Base-by-base conservation (phyloP, 2,797 vertebrate genomes). In the Salmo trutta region DNA sequence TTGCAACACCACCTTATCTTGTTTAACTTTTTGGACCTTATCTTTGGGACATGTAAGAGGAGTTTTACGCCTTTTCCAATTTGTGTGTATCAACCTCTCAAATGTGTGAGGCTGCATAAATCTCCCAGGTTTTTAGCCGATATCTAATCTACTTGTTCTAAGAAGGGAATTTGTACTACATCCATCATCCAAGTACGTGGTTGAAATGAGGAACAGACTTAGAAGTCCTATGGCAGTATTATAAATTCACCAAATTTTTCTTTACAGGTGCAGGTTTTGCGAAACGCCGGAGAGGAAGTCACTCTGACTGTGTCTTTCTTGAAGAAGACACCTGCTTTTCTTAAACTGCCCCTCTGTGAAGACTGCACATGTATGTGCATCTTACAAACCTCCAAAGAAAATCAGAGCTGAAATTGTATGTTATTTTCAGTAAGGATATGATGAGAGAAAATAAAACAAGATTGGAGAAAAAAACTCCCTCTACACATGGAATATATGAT, bases 241-340 rank as follows among this genome's bases (percentile, higher is more conserved):
- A 19, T 59, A 62, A 62, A 24, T 62, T 12, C 7, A 12, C 21
- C 59, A 21, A 24, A 12, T 4, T 2, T 10, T 64, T 10, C 59
- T 29, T 71, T 76, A 59, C 75, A 99, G 98, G 98, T 99, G 66
- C 98, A 99, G 83, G 98, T 99, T 87, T 95, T 99, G 88, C 95
- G 98, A 80, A 99, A 99, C 0, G 98, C 98, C 2, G 98, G 98
- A 15, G 98, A 99, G 88, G 98, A 99, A 90, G 98, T 99, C 82
- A 99, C 96, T 29, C 92, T 99, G 12, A 98, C 95, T 0, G 97
- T 99, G 64, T 97, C 97, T 1, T 99, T 99, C 91, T 88, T 99
- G 77, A 99, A 99, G 94, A 96, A 97, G 94, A 97, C 98, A 2
- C 98, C 98, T 19, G 97, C 97, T 74, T 99, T 99, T 91, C 95